These are phyloP conservation scores for Dinocampus coccinellae DNA, from an alignment of 2,888 invertebrate genomes.

Conservation along the genomic window DNA sequence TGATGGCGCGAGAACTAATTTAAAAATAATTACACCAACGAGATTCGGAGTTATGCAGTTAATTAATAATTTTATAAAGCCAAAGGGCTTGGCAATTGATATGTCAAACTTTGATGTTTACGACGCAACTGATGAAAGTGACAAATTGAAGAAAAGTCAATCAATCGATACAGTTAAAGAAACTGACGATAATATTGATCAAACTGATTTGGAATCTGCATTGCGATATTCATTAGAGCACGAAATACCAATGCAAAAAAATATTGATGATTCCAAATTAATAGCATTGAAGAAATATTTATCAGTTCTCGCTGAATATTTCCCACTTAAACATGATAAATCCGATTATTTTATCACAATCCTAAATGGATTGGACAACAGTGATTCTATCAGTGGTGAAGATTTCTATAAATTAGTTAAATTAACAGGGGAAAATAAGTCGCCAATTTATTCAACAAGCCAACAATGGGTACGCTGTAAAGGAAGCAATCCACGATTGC, in stretches of 20 bases:
- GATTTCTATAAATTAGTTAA: conserved; percentile 74
- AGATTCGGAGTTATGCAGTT: conserved; percentile 70
- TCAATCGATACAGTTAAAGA: conserved; percentile 55
- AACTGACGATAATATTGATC: conserved; percentile 78
- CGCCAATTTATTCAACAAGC: conserved; percentile 72
- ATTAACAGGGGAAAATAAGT: conserved; percentile 71
- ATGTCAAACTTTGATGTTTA: conserved; percentile 39
- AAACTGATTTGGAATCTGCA: conserved; percentile 89
- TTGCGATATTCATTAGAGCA: conserved; percentile 85
- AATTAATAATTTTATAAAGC: conserved; percentile 72
- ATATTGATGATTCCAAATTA: conserved; percentile 80
- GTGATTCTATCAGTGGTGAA: conserved; percentile 73
- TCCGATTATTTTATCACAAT: conserved; percentile 62
- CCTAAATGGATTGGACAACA: conserved; percentile 73
- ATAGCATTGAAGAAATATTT: conserved; percentile 82
- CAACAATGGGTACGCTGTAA: conserved; percentile 83
- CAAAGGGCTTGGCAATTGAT: conserved; percentile 43
- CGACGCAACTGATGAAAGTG: conserved; percentile 51
- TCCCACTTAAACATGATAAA: conserved; percentile 82
- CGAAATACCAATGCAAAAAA: conserved; percentile 82
- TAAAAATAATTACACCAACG: conserved; percentile 69
- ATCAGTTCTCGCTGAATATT: conserved; percentile 79
- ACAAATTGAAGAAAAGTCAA: conserved; percentile 55
- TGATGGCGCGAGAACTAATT: conserved; percentile 63
- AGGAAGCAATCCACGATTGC: conserved; percentile 80